Evolutionary conservation across 2,113 vertebrate genomes (phyloP), one percentile per base, ranked within the genome.

Genomic region (Colius striatus): DNA sequence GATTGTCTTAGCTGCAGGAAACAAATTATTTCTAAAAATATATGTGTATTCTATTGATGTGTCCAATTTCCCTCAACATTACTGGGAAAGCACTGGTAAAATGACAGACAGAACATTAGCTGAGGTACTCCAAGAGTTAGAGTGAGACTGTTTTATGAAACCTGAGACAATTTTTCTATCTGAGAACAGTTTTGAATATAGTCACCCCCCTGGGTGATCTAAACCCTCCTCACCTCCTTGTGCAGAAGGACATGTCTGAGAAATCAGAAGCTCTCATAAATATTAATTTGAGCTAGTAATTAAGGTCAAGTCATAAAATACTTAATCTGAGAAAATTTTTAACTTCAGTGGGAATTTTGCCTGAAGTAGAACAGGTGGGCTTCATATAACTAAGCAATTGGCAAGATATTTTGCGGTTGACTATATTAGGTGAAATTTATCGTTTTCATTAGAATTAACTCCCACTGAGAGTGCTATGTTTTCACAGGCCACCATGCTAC

Each of bases 361-460:
- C 51, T 78, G 43, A 63, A 63, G 55, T 72, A 60, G 62, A 77
- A 68, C 23, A 92, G 8, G 7, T 77, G 55, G 27, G 8, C 16
- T 87, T 66, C 32, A 17, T 36, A 22, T 36, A 77, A 50, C 14
- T 55, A 58, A 90, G 67, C 51, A 80, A 58, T 43, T 29, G 5
- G 36, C 36, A 92, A 90, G 10, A 14, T 54, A 19, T 29, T 84
- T 67, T 80, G 36, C 63, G 43, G n/a, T 74, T 47, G n/a, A 72
- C 53, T 72, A 10, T 38, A 65, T 60, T 60, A 75, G n/a, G 47
- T 82, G 57, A 78, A 84, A 92, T 75, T 62, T 95, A 79, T 75
- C 83, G 45, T 55, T 90, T 87, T 89, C 67, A 65, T 83, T 95
- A 75, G 66, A 84, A 87, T 87, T 89, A 86, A 73, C 54, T 77